Conservation (phyloP, 2,113 vertebrate species). For the Petrocephalus zakoni region DNA sequence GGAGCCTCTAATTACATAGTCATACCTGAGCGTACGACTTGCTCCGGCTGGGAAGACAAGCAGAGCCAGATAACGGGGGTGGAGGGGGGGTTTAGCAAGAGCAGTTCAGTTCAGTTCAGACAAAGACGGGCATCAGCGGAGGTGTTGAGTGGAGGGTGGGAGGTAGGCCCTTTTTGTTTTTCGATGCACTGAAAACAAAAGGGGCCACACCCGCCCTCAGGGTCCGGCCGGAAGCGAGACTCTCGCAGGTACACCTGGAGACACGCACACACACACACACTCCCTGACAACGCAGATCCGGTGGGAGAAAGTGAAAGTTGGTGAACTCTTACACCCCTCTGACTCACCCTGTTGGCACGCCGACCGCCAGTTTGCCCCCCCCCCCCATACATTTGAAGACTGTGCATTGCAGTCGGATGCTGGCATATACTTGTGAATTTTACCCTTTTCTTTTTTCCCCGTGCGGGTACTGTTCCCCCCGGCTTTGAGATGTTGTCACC, state of each 20-base stretch:
- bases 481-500: background rate
- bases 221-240: background rate
- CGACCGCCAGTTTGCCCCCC: background rate
- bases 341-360: background rate
- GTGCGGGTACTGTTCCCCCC: background rate
- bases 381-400: background rate
- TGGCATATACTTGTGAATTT: background rate
- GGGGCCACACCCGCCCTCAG: background rate
- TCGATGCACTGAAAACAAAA: background rate
- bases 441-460: background rate
- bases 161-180: too few relatives aligned
- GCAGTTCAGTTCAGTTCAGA: background rate
- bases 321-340: background rate
- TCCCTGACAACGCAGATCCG: background rate
- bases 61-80: background rate
- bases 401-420: background rate
- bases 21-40: background rate
- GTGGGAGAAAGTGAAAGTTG: background rate
- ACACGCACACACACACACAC: too few relatives aligned
- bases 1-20: background rate
- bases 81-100: background rate
- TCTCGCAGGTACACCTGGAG: background rate
- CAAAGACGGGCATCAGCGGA: background rate
- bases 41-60: background rate
- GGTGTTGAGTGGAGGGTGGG: background rate